These are phyloP conservation scores for Cataglyphis cursor DNA, from an alignment of 2,888 invertebrate species.

Conservation along the genomic window DNA sequence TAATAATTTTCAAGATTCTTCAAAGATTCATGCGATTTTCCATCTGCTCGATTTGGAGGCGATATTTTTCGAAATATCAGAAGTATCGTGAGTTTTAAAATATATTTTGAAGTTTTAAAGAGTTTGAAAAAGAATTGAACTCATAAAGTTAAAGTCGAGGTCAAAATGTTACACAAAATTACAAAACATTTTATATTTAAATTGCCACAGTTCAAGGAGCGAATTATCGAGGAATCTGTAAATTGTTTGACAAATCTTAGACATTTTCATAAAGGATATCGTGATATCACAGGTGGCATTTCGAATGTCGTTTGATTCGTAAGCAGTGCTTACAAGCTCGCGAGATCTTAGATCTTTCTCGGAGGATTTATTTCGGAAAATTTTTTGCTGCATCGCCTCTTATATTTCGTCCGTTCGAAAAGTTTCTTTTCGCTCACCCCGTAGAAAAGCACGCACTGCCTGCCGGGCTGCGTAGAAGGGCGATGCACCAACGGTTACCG, in stretches of 20 bases:
- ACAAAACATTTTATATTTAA: not conserved
- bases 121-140: not conserved
- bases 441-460: slow-evolving; percentile 75
- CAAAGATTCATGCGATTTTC: not conserved
- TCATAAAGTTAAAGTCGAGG: not conserved
- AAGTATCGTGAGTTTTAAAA: not conserved
- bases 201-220: not conserved
- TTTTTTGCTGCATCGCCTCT: not conserved
- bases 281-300: not conserved
- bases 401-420: not conserved
- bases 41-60: not conserved
- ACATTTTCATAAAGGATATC: not conserved
- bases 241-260: not conserved
- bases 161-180: not conserved
- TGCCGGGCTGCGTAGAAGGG: slow-evolving; percentile 78
- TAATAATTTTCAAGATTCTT: too few species aligned
- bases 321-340: not conserved
- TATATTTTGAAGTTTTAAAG: not conserved
- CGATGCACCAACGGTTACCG: slow-evolving; percentile 82
- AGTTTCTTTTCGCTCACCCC: slow-evolving; percentile 70
- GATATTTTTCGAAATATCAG: not conserved
- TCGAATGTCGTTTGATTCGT: not conserved
- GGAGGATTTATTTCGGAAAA: not conserved
- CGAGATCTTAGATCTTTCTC: not conserved
- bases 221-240: not conserved